Evolutionary conservation across 92 coral and sea anemone genomes (phyloP).

Genomic region (Chrysogorgia sp.): DNA sequence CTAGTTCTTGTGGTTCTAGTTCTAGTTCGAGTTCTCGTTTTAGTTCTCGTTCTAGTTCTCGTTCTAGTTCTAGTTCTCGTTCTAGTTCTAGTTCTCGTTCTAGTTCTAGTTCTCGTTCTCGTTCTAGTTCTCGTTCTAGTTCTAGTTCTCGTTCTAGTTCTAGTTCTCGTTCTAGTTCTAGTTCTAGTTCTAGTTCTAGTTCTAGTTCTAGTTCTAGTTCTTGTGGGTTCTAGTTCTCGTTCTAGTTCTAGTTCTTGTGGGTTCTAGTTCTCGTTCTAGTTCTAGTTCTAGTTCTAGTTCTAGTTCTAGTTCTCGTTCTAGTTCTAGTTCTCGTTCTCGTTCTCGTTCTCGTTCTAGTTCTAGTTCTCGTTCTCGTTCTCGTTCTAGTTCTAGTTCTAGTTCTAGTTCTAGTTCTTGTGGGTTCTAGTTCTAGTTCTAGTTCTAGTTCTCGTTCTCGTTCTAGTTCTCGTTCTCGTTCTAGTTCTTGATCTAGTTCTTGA

Average conservation of each 20-base stretch:
- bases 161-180: background rate
- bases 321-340: background rate
- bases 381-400: constrained; percentile 3
- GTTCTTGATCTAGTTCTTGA: background rate
- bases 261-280: constrained; percentile 1
- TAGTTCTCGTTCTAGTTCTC: too few relatives aligned
- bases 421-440: constrained; percentile 3
- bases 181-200: constrained; percentile 3
- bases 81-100: too few relatives aligned
- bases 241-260: background rate
- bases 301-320: background rate
- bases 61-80: too few relatives aligned
- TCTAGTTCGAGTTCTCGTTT: background rate
- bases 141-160: constrained; percentile 3
- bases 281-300: constrained; percentile 3
- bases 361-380: too few relatives aligned
- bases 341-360: too few relatives aligned
- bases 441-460: too few relatives aligned
- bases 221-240: background rate
- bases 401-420: background rate
- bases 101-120: too few relatives aligned
- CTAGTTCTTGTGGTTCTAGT: background rate
- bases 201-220: constrained; percentile 3
- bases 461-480: background rate
- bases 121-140: too few relatives aligned